Base-by-base conservation (phyloP, 2,888 invertebrate genomes). In the Agrochola litura region DNA sequence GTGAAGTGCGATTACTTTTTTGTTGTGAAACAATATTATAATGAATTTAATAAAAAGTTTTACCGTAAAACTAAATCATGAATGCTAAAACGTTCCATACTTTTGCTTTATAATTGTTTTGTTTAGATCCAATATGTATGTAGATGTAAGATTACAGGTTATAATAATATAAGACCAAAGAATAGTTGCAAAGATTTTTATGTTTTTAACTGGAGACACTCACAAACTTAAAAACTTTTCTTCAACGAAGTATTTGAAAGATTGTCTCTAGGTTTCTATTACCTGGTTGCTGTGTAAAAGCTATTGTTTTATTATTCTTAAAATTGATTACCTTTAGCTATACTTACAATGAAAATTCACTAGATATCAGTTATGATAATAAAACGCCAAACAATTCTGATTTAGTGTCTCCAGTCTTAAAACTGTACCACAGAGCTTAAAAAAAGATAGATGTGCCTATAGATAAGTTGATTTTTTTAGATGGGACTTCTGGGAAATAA, bases 151-250 rank as follows among this genome's bases (percentile, higher is more conserved):
- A 73, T 37, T 67, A 72, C 73, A 75, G 30, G 19, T 73, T 73
- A 65, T 41, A 41, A 52, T 52, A 60, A 2, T 74, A 3, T 70
- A 76, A 87, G 76, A 73, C 88, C 86, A 87, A 87, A 87, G 80
- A 87, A 73, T 76, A 69, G 5, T 58, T 30, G 70, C 83, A 81
- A 82, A 81, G 77, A 69, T 73, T 60, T 68, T 41, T 46, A 22
- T 69, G 61, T 71, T 64, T 74, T 66, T 52, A 68, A 64, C 52
- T 73, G 78, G 73, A 82, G 79, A 75, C 67, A 30, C 30, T 1
- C 30, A 30, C 30, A 30, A 2, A 30, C 30, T 30, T 30, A 30
- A 30, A 30, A 30, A 1, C 30, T 30, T 30, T 61, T 61, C 19
- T 61, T 37, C 3, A 37, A 41, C 8, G 9, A n/a, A 14, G n/a